Conservation (phyloP, 2,888 invertebrate genomes). For the Disparrhopalites patrizii region DNA sequence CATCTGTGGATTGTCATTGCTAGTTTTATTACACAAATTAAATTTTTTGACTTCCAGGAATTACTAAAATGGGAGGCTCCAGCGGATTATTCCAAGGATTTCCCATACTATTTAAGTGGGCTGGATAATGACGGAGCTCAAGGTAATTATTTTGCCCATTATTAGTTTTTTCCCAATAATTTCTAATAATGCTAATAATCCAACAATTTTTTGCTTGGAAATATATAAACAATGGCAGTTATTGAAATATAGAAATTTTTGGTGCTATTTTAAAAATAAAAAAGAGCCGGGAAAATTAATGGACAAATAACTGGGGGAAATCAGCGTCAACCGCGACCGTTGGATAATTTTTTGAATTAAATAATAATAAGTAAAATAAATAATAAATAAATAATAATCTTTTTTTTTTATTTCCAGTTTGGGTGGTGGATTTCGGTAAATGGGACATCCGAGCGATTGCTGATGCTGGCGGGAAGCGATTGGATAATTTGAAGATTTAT, state of each 20-base stretch:
- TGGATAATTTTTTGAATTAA: not conserved
- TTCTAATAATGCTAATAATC: no score
- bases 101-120: not conserved
- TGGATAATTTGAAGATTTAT: not conserved
- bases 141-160: not conserved
- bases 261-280: not conserved
- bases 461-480: not conserved
- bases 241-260: not conserved
- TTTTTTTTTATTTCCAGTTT: not conserved
- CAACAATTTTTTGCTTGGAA: no score
- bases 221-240: no score
- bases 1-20: no score
- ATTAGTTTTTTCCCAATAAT: not conserved
- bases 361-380: no score
- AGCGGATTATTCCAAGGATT: not conserved
- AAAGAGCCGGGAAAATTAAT: no score
- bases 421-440: not conserved
- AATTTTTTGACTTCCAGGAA: no score
- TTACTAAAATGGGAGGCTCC: not conserved
- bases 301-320: no score
- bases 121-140: not conserved
- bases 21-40: no score
- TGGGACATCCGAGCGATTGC: not conserved
- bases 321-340: no score
- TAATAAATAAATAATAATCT: no score